Base-by-base conservation (phyloP, 2,113 vertebrate species). In the Nothocercus nigrocapillus region DNA sequence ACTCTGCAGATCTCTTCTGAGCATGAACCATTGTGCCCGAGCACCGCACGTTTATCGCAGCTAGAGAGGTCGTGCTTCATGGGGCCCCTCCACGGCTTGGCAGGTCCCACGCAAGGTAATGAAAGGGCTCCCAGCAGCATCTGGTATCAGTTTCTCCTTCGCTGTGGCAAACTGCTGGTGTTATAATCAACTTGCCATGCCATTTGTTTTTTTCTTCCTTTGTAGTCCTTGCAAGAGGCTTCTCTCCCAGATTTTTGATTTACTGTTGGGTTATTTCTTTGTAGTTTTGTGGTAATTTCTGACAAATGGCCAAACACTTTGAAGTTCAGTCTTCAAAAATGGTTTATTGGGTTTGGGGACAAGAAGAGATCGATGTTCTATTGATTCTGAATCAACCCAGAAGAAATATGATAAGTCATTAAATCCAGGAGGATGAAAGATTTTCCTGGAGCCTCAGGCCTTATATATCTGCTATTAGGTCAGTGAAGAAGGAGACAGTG, bases 71-170 rank as follows among this genome's bases (percentile, higher is more conserved):
- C 67, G 7, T 70, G 75, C 75, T 88, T 51, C 58, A 67, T 77
- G 89, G 78, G 95, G 94, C 91, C 96, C 93, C 85, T 95, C 79
- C 21, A 8, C 4, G 11, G 72, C 85, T 91, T 51, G 83, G 68
- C 85, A 94, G 93, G 91, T 96, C 85, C 79, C 85, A 61, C 32
- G 59, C 59, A 93, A 95, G 95, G 94, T 93, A 95, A 95, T 95
- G 95, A 96, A 96, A 93, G 78, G 62, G n/a, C 72, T 95, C 59
- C 47, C 82, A 91, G 88, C 88, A 95, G 95, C 95, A 97, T 96
- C 95, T 96, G 94, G 95, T 95, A 94, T 96, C 89, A 93, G 94
- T 97, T 96, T 95, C 93, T 95, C 56, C 80, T 94, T 81, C 82
- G 82, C 91, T 7, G 16, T 85, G 93, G 93, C 93, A 95, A 96